Conservation (phyloP, 1,140 invertebrate genomes). For the Pogonomyrmex barbatus region DNA sequence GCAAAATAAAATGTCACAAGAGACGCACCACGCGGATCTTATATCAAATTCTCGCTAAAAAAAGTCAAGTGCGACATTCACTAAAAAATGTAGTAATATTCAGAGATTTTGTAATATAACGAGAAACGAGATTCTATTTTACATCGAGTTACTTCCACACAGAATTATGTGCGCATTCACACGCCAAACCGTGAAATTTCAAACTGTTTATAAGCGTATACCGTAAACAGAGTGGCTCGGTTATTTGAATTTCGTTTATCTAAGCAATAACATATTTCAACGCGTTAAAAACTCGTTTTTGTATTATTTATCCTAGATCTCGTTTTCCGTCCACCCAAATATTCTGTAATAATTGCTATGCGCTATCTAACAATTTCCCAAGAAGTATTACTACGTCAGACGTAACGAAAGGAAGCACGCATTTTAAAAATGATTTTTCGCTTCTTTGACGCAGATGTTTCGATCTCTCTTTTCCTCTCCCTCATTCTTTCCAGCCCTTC, state of each 20-base stretch:
- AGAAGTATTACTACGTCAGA: slow-evolving; percentile 38
- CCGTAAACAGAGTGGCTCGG: not conserved
- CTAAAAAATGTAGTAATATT: not conserved
- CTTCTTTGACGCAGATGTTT: slow-evolving; percentile 3
- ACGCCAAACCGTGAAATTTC: not conserved
- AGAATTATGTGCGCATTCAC: not conserved
- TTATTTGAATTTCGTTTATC: slow-evolving; percentile 35
- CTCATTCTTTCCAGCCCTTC: not conserved
- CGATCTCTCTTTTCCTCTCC: not conserved
- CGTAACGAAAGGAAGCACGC: not conserved
- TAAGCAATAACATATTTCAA: slow-evolving; percentile 14
- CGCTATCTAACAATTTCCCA: not conserved
- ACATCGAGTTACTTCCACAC: not conserved
- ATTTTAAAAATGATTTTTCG: not conserved
- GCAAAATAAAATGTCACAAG: not conserved
- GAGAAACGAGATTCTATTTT: not conserved
- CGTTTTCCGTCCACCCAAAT: not conserved
- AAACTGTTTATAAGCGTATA: slow-evolving; percentile 4
- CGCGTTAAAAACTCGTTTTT: not conserved
- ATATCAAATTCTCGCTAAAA: not conserved
- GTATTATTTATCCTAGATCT: not conserved
- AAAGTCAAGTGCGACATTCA: not conserved
- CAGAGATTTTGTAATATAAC: not conserved
- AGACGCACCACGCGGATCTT: not conserved
- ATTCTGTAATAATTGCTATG: not conserved